Evolutionary conservation across 2,888 invertebrate species (phyloP), one percentile per base, ranked within the genome.

Genomic region (Elmis aenea): DNA sequence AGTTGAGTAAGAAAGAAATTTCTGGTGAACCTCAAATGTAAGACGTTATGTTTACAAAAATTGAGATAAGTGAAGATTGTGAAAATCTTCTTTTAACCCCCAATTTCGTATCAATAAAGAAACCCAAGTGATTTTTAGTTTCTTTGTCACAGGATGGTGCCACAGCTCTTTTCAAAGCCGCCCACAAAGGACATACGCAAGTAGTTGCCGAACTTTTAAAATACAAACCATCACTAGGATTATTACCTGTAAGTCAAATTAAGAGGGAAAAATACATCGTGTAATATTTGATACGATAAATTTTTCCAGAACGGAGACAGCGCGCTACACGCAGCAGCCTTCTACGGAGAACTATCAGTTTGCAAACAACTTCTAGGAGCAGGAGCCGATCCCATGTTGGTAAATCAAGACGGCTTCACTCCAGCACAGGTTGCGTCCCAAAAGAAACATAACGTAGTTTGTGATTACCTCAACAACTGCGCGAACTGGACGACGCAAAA

Each of bases 61-160:
- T n/a, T n/a, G n/a, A n/a, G n/a, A n/a, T n/a, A n/a, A n/a, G n/a
- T n/a, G n/a, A n/a, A n/a, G n/a, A n/a, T n/a, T n/a, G n/a, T n/a
- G n/a, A n/a, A n/a, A n/a, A n/a, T n/a, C n/a, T n/a, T n/a, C n/a
- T n/a, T n/a, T n/a, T n/a, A n/a, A n/a, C n/a, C n/a, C n/a, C n/a
- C n/a, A n/a, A n/a, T n/a, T n/a, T n/a, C n/a, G n/a, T n/a, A n/a
- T 11, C 9, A 10, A 23, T 12, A 23, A 23, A 22, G 4, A 20
- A 23, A 8, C 8, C 12, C 13, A 16, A n/a, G 18, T 27, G 10
- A 36, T 44, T 50, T 48, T 66, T 22, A n/a, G n/a, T n/a, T n/a
- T n/a, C n/a, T n/a, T n/a, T n/a, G n/a, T n/a, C n/a, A n/a, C 67
- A 90, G 88, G 90, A 94, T 70, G 94, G 94, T 24, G 93, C 93